A percentile compares a stretch with the other conserved stretches of the same genome.
phyloP scores from a whole-genome alignment of 2,888 invertebrate genomes.

The Dryobota labecula region DNA sequence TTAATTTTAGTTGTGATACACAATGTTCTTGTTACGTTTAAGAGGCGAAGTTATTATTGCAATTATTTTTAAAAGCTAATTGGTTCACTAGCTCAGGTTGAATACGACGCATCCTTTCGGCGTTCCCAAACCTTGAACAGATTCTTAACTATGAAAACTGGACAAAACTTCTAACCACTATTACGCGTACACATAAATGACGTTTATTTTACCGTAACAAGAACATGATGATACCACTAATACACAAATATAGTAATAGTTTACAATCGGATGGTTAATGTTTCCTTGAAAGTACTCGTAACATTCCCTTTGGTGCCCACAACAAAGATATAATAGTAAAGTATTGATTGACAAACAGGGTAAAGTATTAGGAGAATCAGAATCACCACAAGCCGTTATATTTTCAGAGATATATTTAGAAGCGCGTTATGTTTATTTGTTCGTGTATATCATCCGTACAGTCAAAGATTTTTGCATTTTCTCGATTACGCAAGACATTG shows the following conservation, averaged over 20 bases:
- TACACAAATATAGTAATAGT: slow-evolving; percentile 40
- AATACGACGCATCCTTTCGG: background rate
- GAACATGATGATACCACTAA: slow-evolving; percentile 19
- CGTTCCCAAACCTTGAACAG: background rate
- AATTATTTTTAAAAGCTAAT: slow-evolving; percentile 11
- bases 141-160: background rate
- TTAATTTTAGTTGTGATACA: slow-evolving; percentile 32
- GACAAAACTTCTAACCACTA: background rate
- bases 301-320: slow-evolving; percentile 29
- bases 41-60: slow-evolving; percentile 9
- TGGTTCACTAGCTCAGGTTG: background rate
- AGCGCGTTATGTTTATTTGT: slow-evolving; percentile 23
- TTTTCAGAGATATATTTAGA: slow-evolving; percentile 27
- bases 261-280: slow-evolving; percentile 19
- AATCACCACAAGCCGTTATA: slow-evolving; percentile 14
- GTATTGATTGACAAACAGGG: slow-evolving; percentile 33
- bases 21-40: slow-evolving; percentile 29
- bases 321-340: background rate
- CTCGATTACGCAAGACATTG: slow-evolving; percentile 46
- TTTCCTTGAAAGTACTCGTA: slow-evolving; percentile 38
- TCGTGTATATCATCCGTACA: slow-evolving; percentile 8
- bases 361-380: slow-evolving; percentile 36
- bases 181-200: background rate
- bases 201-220: slow-evolving; percentile 6
- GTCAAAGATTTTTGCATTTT: slow-evolving; percentile 28